phyloP scores from a whole-genome alignment of 2,888 invertebrate genomes.

The Diplolepis rosae region DNA sequence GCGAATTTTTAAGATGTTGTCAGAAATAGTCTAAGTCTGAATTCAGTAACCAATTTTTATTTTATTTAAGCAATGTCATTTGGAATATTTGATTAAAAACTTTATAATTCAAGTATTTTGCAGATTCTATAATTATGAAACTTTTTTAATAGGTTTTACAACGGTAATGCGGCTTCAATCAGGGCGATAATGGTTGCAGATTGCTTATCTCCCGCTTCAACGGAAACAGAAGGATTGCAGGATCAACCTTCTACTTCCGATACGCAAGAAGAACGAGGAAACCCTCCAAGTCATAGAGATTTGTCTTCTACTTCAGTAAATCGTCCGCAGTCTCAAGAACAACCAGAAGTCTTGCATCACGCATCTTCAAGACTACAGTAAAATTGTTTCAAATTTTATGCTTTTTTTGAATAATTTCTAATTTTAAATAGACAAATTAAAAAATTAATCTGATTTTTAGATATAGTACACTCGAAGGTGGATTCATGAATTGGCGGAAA shows the following conservation, averaged over 20 bases:
- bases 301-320: constrained; percentile 59
- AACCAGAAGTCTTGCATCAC: constrained; percentile 66
- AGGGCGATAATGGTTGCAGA: constrained; percentile 86
- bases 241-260: constrained; percentile 61
- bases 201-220: constrained; percentile 75
- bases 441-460: constrained; percentile 47
- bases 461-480: constrained; percentile 68
- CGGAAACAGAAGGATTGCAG: constrained; percentile 62
- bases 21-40: no score
- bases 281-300: constrained; percentile 76
- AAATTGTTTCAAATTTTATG: constrained; percentile 35
- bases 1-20: no score
- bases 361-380: constrained; percentile 71
- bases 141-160: constrained; percentile 78
- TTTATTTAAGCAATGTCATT: no score
- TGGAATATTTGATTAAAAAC: no score
- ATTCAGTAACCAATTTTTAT: neutral
- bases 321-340: constrained; percentile 48
- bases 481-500: constrained; percentile 71
- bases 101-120: no score
- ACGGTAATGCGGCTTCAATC: constrained; percentile 86
- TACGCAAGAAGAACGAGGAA: constrained; percentile 72
- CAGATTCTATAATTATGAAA: neutral
- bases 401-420: neutral
- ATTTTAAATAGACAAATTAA: neutral